These are phyloP conservation scores for Tipula lateralis DNA, from an alignment of 2,888 invertebrate species.

Conservation along the genomic window DNA sequence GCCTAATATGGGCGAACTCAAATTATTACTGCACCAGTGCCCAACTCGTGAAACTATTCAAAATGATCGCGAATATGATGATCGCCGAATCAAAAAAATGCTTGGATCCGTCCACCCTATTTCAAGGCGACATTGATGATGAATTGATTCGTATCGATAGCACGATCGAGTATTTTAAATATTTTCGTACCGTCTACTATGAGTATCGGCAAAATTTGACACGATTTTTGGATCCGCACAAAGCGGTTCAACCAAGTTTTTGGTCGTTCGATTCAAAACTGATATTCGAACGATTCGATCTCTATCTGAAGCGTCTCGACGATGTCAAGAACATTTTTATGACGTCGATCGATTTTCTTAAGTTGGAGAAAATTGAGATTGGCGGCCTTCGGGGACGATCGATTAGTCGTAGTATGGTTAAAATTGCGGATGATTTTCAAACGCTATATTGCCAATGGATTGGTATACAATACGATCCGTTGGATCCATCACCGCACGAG, in stretches of 20 bases:
- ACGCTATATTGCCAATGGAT: conserved; percentile 42
- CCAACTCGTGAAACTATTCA: conserved; percentile 65
- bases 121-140: conserved; percentile 81
- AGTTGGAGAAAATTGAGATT: conserved; percentile 80
- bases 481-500: conserved; percentile 67
- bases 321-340: conserved; percentile 67
- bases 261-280: conserved; percentile 73
- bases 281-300: conserved; percentile 63
- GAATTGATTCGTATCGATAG: conserved; percentile 57
- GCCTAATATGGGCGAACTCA: conserved; percentile 81
- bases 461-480: conserved; percentile 65
- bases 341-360: conserved; percentile 74
- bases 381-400: conserved; percentile 63
- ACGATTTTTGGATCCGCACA: conserved; percentile 36
- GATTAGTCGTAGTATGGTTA: conserved; percentile 52
- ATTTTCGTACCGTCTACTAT: conserved; percentile 52
- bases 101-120: conserved; percentile 74
- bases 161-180: conserved; percentile 52
- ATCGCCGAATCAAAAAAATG: conserved; percentile 68
- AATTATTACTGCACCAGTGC: conserved; percentile 65
- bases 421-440: conserved; percentile 41
- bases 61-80: conserved; percentile 74
- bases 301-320: conserved; percentile 59
- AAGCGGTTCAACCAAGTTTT: conserved; percentile 35
- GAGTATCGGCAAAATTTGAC: conserved; percentile 3